phyloP scores from a whole-genome alignment of 2,888 invertebrate genomes.

The Dascillus cervinus region DNA sequence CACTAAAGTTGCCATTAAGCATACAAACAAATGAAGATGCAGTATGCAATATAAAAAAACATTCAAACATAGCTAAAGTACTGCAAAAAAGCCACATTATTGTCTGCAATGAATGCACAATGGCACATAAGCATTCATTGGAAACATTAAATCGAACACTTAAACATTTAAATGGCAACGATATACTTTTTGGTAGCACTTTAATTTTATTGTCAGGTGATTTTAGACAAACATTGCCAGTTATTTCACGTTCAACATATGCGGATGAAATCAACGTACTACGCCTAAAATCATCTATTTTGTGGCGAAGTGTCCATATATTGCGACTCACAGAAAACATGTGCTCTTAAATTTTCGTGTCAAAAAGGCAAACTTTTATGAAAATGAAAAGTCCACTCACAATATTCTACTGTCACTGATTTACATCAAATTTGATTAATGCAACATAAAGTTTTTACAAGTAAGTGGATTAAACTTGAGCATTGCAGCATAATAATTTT shows the following conservation, averaged over 20 bases:
- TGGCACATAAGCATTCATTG: constrained; percentile 32
- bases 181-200: constrained; percentile 23
- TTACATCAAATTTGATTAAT: no score
- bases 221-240: constrained; percentile 28
- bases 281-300: constrained; percentile 22
- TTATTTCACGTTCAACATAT: constrained; percentile 22
- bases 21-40: constrained; percentile 23
- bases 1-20: no score
- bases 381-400: no score
- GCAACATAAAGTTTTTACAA: no score
- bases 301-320: constrained; percentile 15
- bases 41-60: constrained; percentile 28
- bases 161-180: constrained; percentile 22
- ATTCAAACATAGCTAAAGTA: constrained; percentile 24
- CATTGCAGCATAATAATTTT: no score
- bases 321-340: constrained; percentile 15
- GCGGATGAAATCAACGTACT: constrained; percentile 26
- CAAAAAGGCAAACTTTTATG: no score
- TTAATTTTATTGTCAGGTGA: constrained; percentile 27
- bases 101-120: constrained; percentile 39
- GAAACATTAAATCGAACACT: constrained; percentile 31
- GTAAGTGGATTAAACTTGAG: no score
- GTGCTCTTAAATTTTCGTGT: no score
- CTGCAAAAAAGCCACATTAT: constrained; percentile 28
- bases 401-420: no score